phyloP scores from a whole-genome alignment of 2,797 vertebrate species.

The Yasuhikotakia modesta region DNA sequence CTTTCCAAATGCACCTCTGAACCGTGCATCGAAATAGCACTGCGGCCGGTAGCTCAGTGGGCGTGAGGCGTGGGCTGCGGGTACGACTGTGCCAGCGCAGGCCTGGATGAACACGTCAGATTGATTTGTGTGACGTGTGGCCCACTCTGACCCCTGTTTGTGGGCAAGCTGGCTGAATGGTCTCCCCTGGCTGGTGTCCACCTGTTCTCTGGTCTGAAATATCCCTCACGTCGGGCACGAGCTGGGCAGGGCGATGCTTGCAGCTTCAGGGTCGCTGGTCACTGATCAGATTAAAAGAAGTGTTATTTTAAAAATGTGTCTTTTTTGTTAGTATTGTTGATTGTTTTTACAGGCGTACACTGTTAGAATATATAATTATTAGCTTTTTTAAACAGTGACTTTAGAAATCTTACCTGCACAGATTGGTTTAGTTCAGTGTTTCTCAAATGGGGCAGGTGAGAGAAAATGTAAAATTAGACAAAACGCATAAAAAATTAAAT shows the following conservation, averaged over 20 bases:
- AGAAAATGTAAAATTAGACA: too few species aligned
- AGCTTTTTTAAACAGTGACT: background rate
- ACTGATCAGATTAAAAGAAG: constrained; percentile 38
- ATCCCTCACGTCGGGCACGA: constrained; percentile 30
- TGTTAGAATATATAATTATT: background rate
- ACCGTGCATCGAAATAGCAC: constrained; percentile 61
- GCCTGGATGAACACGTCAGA: constrained; percentile 78
- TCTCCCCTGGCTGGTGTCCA: constrained; percentile 69
- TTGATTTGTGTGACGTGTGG: constrained; percentile 74
- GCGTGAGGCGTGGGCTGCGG: constrained; percentile 48
- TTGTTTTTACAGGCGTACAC: background rate
- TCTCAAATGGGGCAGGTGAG: too few species aligned
- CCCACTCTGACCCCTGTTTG: constrained; percentile 67
- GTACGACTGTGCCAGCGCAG: constrained; percentile 62
- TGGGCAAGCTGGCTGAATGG: constrained; percentile 55
- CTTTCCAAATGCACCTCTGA: constrained; percentile 71
- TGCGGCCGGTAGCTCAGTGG: constrained; percentile 58
- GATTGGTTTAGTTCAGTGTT: too few species aligned
- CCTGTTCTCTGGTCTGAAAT: constrained; percentile 67
- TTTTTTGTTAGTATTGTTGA: background rate
- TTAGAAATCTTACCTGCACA: too few species aligned
- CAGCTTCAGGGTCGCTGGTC: constrained; percentile 50
- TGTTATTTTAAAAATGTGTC: constrained; percentile 5
- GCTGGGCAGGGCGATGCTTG: constrained; percentile 41
- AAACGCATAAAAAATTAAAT: too few species aligned